phyloP scores from a whole-genome alignment of 2,113 vertebrate species.

The Emydura subglobosa region DNA sequence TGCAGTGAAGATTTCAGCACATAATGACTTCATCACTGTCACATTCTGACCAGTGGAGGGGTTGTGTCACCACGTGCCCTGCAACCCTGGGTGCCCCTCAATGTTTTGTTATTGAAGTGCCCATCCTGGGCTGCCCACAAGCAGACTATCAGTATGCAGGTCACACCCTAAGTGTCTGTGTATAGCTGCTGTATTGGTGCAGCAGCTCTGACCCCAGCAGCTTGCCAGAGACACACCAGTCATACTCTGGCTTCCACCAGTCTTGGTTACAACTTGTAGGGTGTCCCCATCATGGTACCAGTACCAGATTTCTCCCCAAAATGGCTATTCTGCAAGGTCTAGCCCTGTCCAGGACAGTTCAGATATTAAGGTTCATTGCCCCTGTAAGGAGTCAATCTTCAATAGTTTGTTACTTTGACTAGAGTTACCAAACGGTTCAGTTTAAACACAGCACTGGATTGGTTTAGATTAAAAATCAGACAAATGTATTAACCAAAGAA shows the following conservation, averaged over 20 bases:
- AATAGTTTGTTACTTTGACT: not conserved
- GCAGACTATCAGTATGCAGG: not conserved
- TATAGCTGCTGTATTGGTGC: not conserved
- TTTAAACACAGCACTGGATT: not conserved
- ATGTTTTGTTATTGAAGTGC: not conserved
- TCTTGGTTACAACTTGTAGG: not conserved
- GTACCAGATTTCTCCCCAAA: not conserved
- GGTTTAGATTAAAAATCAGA: not conserved
- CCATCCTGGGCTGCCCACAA: not conserved
- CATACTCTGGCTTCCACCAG: not conserved
- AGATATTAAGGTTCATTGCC: not conserved
- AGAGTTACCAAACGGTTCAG: not conserved
- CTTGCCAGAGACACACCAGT: not conserved
- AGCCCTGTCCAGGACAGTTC: not conserved
- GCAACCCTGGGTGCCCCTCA: not conserved
- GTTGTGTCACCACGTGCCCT: not conserved
- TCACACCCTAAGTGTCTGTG: not conserved
- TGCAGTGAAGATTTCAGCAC: accelerated
- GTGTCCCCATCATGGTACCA: not conserved
- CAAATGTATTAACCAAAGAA: not conserved
- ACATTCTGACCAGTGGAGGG: not conserved
- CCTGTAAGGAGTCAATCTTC: not conserved
- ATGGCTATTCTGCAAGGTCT: not conserved
- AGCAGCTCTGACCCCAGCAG: not conserved
- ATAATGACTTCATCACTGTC: accelerated